Percentiles rank a stretch among this genome's conserved stretches.
phyloP scores from a whole-genome alignment of 1,140 invertebrate species.

The Aleiodes sp. region DNA sequence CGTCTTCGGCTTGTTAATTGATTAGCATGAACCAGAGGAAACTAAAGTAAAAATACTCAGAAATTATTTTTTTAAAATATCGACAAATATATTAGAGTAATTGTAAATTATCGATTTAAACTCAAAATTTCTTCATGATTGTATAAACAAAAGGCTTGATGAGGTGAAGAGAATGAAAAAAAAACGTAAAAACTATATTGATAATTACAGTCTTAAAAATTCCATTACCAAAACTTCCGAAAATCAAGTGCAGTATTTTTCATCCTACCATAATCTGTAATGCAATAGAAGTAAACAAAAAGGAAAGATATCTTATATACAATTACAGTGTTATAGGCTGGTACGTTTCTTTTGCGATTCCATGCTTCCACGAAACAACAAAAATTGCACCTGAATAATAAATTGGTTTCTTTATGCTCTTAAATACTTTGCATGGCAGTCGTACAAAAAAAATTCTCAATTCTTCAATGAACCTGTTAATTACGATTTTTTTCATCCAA shows the following conservation, averaged over 20 bases:
- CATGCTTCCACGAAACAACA: conserved; percentile 3
- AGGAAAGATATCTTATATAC: background rate
- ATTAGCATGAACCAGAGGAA: background rate
- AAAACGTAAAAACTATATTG: background rate
- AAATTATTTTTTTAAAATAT: no score
- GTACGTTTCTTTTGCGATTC: background rate
- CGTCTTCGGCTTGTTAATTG: background rate
- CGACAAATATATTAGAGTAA: no score
- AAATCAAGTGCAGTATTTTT: background rate
- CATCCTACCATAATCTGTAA: background rate
- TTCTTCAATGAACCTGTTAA: no score
- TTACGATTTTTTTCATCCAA: background rate
- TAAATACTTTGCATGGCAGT: conserved; percentile 14
- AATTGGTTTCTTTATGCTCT: background rate
- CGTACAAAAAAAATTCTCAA: background rate
- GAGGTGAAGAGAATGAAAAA: background rate
- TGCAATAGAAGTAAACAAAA: background rate
- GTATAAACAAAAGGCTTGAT: background rate
- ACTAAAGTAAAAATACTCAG: background rate
- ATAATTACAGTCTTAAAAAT: background rate
- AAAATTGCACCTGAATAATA: background rate
- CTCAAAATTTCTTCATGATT: background rate
- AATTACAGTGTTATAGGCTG: background rate
- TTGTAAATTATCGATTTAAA: background rate
- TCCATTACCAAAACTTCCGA: conserved; percentile 8